These are phyloP conservation scores for Mirza zaza DNA, from an alignment of 2,113 vertebrate species.

Conservation along the genomic window DNA sequence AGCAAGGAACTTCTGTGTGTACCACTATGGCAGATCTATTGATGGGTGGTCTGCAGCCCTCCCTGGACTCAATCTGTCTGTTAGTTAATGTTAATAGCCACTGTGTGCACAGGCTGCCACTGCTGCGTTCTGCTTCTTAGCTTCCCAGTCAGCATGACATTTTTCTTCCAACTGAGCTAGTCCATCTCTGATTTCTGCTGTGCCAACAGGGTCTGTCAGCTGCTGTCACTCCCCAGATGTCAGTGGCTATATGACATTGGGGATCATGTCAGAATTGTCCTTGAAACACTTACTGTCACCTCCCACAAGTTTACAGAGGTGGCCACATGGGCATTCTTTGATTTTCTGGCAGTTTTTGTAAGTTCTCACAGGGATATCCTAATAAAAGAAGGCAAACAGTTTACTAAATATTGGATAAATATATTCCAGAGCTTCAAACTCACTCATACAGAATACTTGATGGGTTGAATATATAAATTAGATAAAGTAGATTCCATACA, in stretches of 20 bases:
- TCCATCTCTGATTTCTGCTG: slow-evolving; percentile 45
- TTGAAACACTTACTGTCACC: slow-evolving; percentile 36
- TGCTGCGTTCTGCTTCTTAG: background rate
- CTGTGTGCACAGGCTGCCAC: background rate
- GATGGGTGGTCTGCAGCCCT: background rate
- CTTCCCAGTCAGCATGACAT: slow-evolving; percentile 50
- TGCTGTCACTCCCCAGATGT: slow-evolving; percentile 66
- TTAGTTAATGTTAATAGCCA: slow-evolving; percentile 1
- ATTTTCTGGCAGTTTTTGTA: background rate
- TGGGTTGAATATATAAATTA: background rate
- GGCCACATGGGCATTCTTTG: background rate
- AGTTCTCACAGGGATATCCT: background rate
- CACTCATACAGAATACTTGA: background rate
- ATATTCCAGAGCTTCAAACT: background rate
- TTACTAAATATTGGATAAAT: background rate
- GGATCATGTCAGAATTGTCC: slow-evolving; percentile 14
- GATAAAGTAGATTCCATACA: background rate
- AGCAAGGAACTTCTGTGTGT: background rate
- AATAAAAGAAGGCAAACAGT: background rate
- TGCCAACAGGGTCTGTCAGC: slow-evolving; percentile 57
- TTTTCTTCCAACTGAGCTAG: slow-evolving; percentile 63
- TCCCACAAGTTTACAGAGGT: slow-evolving; percentile 16
- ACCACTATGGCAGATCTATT: background rate
- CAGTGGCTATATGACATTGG: slow-evolving; percentile 9
- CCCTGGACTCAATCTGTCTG: slow-evolving; percentile 10